Evolutionary conservation across 2,113 vertebrate genomes (phyloP).

Genomic region (Cyanoderma ruficeps): DNA sequence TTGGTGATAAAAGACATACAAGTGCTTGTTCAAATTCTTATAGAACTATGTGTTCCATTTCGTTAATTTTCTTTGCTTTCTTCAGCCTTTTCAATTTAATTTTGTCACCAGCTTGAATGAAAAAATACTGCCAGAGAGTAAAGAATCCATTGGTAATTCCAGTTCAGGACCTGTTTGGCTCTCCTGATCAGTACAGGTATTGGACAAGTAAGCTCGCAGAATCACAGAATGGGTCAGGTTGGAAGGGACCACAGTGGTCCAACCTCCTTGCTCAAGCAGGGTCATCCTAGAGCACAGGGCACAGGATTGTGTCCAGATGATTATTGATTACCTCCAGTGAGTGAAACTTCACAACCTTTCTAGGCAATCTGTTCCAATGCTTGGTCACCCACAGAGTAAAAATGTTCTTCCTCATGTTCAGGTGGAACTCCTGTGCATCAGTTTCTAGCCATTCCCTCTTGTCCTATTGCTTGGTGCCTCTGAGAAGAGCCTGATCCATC

Average conservation of each 20-base stretch:
- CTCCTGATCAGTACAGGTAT: not conserved
- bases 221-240: not conserved
- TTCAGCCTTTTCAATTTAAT: not conserved
- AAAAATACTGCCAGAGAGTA: not conserved
- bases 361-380: rapidly evolving
- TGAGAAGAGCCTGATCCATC: not conserved
- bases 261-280: not conserved
- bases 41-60: not conserved
- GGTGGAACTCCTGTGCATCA: not conserved
- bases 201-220: not conserved
- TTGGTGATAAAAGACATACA: not conserved
- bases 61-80: not conserved
- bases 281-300: not conserved
- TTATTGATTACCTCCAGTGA: not conserved
- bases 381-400: rapidly evolving
- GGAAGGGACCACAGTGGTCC: not conserved
- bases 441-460: not conserved
- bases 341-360: not conserved
- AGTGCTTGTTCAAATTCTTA: not conserved
- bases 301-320: not conserved
- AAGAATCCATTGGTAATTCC: not conserved
- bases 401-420: not conserved
- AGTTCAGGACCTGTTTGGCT: not conserved
- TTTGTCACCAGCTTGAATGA: not conserved
- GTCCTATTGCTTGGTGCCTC: not conserved